These are phyloP conservation scores for Microplitis demolitor DNA, from an alignment of 1,140 invertebrate genomes.

Conservation along the genomic window DNA sequence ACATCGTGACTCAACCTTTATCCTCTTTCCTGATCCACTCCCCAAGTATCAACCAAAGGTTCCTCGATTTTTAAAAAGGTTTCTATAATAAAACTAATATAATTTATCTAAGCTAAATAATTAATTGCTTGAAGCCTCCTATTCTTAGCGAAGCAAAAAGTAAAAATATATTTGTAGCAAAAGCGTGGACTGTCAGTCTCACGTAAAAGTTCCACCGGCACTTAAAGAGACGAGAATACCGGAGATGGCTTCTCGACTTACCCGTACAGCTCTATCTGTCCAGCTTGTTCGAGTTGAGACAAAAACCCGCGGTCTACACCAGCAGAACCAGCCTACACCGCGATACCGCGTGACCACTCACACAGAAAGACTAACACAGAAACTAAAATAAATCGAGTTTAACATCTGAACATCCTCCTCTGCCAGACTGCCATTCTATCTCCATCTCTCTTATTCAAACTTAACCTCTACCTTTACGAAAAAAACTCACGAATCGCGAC, in stretches of 20 bases:
- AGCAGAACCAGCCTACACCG: no score
- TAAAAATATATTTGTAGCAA: conserved; percentile 21
- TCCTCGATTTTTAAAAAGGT: neutral
- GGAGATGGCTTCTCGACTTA: conserved; percentile 50
- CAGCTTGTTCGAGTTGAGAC: conserved; percentile 42
- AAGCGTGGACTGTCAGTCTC: conserved; percentile 46
- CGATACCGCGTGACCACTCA: neutral
- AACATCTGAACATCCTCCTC: no score
- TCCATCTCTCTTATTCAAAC: no score
- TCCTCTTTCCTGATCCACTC: no score
- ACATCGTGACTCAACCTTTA: conserved; percentile 27
- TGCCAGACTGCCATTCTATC: no score
- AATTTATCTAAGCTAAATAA: no score
- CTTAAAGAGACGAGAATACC: conserved; percentile 49
- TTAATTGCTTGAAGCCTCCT: no score
- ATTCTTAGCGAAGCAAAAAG: no score
- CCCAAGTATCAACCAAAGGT: conserved; percentile 1
- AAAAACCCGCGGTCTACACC: neutral
- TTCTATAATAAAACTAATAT: neutral
- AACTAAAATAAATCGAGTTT: no score
- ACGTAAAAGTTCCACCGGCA: conserved; percentile 24
- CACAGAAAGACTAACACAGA: no score
- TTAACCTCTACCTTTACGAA: no score
- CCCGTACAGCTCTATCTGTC: conserved; percentile 58
- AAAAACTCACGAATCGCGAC: no score